A percentile compares a stretch with the other conserved stretches of the same genome.
These are phyloP conservation scores for Gobio occitaniae DNA, from an alignment of 2,797 vertebrate genomes.

Conservation along the genomic window DNA sequence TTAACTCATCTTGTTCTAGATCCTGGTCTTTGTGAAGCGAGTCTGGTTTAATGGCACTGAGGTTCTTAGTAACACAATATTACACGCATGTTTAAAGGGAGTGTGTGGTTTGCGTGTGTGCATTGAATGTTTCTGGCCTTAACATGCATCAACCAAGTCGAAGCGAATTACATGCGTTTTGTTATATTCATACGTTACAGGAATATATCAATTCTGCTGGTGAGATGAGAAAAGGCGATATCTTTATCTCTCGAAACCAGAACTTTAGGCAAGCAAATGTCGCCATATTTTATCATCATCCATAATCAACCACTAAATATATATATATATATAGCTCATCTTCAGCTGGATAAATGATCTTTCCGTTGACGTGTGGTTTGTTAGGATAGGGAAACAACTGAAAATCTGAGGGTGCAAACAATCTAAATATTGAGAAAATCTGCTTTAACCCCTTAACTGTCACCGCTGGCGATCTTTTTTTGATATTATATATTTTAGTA, in stretches of 20 bases:
- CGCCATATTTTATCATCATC: background rate
- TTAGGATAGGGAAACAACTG: too few relatives aligned
- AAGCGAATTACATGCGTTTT: background rate
- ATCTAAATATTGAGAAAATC: too few relatives aligned
- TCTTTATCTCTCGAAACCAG: background rate
- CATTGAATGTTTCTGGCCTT: too few relatives aligned
- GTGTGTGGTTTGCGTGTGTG: too few relatives aligned
- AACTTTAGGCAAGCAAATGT: background rate
- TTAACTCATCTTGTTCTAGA: background rate
- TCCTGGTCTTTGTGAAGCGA: background rate
- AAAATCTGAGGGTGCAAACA: too few relatives aligned
- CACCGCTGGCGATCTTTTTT: too few relatives aligned
- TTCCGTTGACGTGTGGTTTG: too few relatives aligned
- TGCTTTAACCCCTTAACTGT: too few relatives aligned
- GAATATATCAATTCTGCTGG: background rate
- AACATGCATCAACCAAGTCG: background rate
- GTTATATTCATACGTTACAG: background rate
- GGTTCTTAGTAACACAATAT: background rate
- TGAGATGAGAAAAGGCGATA: background rate
- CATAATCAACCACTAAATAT: too few relatives aligned
- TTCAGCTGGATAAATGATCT: too few relatives aligned
- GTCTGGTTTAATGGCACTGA: background rate
- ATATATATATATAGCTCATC: too few relatives aligned
- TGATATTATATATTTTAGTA: too few relatives aligned
- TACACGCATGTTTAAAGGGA: background rate